Evolutionary conservation across 1,140 invertebrate species (phyloP), one percentile per base, ranked within the genome.

Genomic region (Gryon sp.): DNA sequence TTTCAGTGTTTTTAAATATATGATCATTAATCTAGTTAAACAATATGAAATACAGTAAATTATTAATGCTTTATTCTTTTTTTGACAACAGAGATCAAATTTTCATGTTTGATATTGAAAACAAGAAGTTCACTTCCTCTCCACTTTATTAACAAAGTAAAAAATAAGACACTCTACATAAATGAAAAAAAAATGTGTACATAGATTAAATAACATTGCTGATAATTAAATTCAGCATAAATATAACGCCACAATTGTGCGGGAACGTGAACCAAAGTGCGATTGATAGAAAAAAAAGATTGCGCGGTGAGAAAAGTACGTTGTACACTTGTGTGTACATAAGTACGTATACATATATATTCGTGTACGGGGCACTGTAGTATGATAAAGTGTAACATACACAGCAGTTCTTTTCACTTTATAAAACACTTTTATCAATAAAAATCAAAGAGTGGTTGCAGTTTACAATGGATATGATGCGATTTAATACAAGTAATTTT

Each of bases 191-290:
- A 48, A 62, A 45, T 59, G 24, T 62, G 59, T 62, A 62, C 5
- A 66, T 53, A 66, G 36, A 14, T 18, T 0, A 66, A 53, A 41
- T 24, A 45, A 14, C 19, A 36, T 28, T 24, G 36, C 36, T 19
- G 36, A 45, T 36, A 15, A n/a, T 53, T 32, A 26, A 53, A 20
- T 16, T 46, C 5, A 24, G 26, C 41, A 55, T 38, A 40, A 18
- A n/a, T n/a, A n/a, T 12, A 11, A 68, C 18, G 16, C 26, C 43
- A 60, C 32, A 40, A 41, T 41, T 20, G 52, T 50, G 43, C 20
- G 55, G 43, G 40, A 60, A 70, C 19, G 45, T 74, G 60, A 59
- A 74, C 69, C 69, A 74, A 74, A 75, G 70, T 60, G 55, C 46
- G 70, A 66, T 66, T 66, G 24, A 60, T 28, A 55, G 30, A 12